Evolutionary conservation across 2,113 vertebrate species (phyloP).

Genomic region (Plectropomus leopardus): DNA sequence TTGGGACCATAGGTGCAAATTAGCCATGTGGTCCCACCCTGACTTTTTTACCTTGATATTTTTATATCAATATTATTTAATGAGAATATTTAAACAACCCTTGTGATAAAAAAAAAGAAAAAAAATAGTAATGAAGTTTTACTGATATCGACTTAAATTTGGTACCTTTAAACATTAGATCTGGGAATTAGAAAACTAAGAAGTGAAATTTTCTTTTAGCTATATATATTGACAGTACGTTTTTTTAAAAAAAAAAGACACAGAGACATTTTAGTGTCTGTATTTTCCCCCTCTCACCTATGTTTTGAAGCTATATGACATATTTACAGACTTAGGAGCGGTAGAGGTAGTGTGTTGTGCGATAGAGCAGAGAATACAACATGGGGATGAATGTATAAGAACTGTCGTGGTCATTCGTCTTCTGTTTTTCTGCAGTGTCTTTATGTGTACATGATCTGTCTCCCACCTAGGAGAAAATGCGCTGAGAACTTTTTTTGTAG

Average conservation of each 20-base stretch:
- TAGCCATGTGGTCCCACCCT: neutral
- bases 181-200: neutral
- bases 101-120: too few relatives aligned
- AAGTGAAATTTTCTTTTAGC: neutral
- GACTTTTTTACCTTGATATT: neutral
- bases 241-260: too few relatives aligned
- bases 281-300: neutral
- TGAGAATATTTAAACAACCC: too few relatives aligned
- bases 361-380: neutral
- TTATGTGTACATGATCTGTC: constrained; percentile 57
- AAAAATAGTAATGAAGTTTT: neutral
- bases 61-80: neutral
- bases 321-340: neutral
- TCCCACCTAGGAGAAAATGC: constrained; percentile 47
- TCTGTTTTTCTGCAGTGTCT: constrained; percentile 38
- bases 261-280: neutral
- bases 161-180: neutral
- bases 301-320: neutral
- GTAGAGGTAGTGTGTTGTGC: neutral
- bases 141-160: neutral
- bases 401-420: constrained; percentile 16
- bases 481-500: constrained; percentile 42
- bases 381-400: constrained; percentile 16
- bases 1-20: neutral
- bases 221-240: neutral